Evolutionary conservation across 2,113 vertebrate genomes (phyloP), one percentile per base, ranked within the genome.

Genomic region (Microcebus ravelobensis): DNA sequence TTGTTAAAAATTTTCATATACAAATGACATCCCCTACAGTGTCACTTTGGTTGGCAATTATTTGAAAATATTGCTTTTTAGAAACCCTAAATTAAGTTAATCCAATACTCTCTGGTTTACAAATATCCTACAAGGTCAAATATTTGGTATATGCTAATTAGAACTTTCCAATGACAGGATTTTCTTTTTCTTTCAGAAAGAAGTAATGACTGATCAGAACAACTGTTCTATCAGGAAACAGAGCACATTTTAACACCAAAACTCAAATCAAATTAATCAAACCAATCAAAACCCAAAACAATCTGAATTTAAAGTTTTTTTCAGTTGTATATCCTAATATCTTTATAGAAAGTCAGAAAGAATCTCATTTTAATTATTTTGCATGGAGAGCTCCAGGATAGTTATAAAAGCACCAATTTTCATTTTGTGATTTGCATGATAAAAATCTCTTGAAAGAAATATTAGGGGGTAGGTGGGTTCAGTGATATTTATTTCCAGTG

Each of bases 11-110:
- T 94, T 82, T 68, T 95, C 0, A 90, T 96, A 95, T 98, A 98
- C 96, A 98, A 98, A 98, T 96, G 95, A 97, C 94, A 97, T 83
- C 91, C 8, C 90, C 73, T 97, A 90, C 76, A 95, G 88, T 90
- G 82, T 95, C 96, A 96, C 91, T 97, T 97, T 96, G 97, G 96
- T 98, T 98, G 98, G 96, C 96, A 98, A 95, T 98, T 98, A 31
- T 77, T 95, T 94, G 92, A 98, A 95, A 98, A 98, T 98, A 98
- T 98, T 98, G 97, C 98, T 98, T 97, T 97, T 96, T 95, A 98
- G 94, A 55, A 97, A 98, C 81, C 97, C 70, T 57, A 96, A 96
- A 97, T 23, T 97, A 93, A 92, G 87, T 87, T 31, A 27, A 86
- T 45, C 18, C 65, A 74, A 45, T 36, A 68, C 36, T 67, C 25